Conservation (phyloP, 2,113 vertebrate genomes). For the Beaufortia kweichowensis region DNA sequence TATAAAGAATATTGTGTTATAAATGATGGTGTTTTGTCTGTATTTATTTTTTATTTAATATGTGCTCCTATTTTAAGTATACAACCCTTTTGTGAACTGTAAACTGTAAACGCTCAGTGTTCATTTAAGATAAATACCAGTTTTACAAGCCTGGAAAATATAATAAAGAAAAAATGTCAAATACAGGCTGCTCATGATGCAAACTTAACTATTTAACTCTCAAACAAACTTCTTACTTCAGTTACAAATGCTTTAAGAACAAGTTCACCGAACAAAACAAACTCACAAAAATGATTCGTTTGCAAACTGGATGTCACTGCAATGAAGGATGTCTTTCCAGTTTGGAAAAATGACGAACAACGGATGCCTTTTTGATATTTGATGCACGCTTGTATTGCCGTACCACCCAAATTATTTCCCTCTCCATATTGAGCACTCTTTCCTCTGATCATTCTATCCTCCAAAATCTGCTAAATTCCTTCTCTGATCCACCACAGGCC, state of each 20-base stretch:
- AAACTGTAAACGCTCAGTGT: no score
- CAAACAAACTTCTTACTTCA: no score
- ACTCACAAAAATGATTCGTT: background rate
- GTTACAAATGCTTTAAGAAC: background rate
- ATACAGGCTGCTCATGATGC: no score
- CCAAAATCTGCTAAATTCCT: conserved; percentile 51
- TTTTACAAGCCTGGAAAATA: no score
- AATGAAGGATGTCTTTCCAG: background rate
- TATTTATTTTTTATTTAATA: no score
- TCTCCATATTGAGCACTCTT: conserved; percentile 44
- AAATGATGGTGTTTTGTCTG: no score
- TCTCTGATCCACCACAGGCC: conserved; percentile 51
- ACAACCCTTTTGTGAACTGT: no score
- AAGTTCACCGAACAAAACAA: background rate
- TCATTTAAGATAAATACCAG: no score
- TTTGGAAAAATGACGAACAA: conserved; percentile 45
- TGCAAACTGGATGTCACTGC: background rate
- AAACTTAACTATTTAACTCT: no score
- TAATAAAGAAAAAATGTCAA: no score
- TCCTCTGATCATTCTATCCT: conserved; percentile 60
- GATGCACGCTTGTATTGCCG: conserved; percentile 51
- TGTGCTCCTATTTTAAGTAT: no score
- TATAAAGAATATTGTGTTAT: no score
- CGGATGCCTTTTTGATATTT: conserved; percentile 62
- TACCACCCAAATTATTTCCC: conserved; percentile 61